Conservation (phyloP, 1,140 invertebrate species). For the Cyrtorhinus lividipennis region DNA sequence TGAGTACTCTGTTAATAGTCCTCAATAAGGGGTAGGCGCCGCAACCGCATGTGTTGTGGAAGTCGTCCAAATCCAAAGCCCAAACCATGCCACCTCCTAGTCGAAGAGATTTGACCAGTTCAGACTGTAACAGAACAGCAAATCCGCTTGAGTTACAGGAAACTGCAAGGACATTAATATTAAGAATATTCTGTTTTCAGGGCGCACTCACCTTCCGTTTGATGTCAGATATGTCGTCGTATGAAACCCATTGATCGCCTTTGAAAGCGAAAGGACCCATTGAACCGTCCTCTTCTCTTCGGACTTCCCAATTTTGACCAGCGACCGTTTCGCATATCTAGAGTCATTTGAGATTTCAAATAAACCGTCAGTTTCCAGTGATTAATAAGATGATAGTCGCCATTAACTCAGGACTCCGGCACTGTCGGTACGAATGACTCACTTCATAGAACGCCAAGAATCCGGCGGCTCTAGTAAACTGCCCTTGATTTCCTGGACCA, state of each 20-base stretch:
- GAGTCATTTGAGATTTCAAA: constrained; percentile 8
- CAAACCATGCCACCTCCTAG: constrained; percentile 72
- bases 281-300: constrained; percentile 3
- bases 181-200: too few relatives aligned
- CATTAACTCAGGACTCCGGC: constrained; percentile 37
- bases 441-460: constrained; percentile 56
- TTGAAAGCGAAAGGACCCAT: constrained; percentile 20
- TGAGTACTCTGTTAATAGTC: constrained; percentile 54
- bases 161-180: too few relatives aligned
- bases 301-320: constrained; percentile 17
- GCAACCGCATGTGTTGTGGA: constrained; percentile 60
- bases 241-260: constrained; percentile 50
- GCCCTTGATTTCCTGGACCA: constrained; percentile 41
- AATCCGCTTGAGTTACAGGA: too few relatives aligned
- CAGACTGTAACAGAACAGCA: constrained; percentile 44
- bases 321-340: constrained; percentile 21
- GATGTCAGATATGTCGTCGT: constrained; percentile 44
- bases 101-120: constrained; percentile 51
- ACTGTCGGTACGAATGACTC: constrained; percentile 32
- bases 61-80: constrained; percentile 86
- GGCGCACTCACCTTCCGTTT: constrained; percentile 34
- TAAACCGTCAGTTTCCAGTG: neutral
- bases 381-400: constrained; percentile 38
- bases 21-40: constrained; percentile 57
- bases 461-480: constrained; percentile 44